Percentiles rank a stretch among this genome's conserved stretches.
Evolutionary conservation across 2,113 vertebrate genomes (phyloP).

Genomic region (Fukomys damarensis): DNA sequence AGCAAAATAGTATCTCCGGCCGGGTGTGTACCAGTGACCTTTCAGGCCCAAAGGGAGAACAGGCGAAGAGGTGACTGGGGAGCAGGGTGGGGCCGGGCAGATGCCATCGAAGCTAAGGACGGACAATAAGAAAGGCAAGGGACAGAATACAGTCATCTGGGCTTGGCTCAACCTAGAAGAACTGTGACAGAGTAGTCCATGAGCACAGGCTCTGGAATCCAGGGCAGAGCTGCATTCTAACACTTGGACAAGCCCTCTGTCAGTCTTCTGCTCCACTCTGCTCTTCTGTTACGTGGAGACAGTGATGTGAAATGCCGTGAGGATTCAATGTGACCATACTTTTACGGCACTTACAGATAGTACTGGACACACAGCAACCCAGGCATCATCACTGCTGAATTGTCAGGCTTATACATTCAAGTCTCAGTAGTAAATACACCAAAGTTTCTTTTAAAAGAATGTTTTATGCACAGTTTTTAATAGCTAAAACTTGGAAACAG

Average conservation of each 20-base stretch:
- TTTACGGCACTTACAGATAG: neutral
- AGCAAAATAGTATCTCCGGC: constrained; percentile 76
- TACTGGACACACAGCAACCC: neutral
- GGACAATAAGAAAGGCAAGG: neutral
- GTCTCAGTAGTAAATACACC: neutral
- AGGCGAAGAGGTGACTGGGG: neutral
- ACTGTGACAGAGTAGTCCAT: fast-evolving
- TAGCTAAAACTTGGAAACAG: no score
- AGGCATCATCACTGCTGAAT: neutral
- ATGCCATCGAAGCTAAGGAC: neutral
- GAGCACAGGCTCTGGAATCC: neutral
- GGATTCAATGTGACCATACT: neutral
- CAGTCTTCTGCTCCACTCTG: neutral
- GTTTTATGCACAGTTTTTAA: no score
- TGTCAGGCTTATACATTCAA: neutral
- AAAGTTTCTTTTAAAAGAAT: neutral
- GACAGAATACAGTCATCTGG: neutral
- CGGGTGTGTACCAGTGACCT: constrained; percentile 77
- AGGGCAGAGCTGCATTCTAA: neutral
- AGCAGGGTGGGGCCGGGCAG: neutral
- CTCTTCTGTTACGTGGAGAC: neutral
- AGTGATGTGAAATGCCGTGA: neutral
- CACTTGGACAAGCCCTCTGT: neutral
- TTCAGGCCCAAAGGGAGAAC: neutral
- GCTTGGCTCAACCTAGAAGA: neutral